phyloP scores from a whole-genome alignment of 2,113 vertebrate genomes.

The Oncorhynchus kisutch region DNA sequence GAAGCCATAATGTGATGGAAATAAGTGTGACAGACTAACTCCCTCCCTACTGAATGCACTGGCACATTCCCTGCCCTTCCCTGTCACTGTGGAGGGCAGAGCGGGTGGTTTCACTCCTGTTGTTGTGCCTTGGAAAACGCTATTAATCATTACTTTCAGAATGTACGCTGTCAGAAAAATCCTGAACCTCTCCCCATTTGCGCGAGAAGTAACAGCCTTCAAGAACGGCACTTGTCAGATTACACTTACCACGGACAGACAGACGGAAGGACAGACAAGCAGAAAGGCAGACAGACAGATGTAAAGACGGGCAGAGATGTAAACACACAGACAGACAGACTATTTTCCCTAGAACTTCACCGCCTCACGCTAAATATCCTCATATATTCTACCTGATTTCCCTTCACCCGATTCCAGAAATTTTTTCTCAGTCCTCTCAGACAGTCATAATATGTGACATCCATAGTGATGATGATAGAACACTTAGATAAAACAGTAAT shows the following conservation, averaged over 20 bases:
- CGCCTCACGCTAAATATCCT: too few relatives aligned
- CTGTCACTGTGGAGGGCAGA: conserved; percentile 67
- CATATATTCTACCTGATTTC: too few relatives aligned
- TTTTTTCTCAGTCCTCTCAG: too few relatives aligned
- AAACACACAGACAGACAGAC: too few relatives aligned
- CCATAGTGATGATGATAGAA: too few relatives aligned
- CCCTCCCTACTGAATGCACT: conserved; percentile 46
- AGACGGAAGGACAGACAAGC: neutral
- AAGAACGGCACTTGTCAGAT: neutral
- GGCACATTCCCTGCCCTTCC: conserved; percentile 63
- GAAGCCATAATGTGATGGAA: conserved; percentile 70
- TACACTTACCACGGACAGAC: neutral
- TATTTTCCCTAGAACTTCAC: too few relatives aligned
- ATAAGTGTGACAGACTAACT: conserved; percentile 69
- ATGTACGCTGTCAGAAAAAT: conserved; percentile 3
- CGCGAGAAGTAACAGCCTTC: neutral
- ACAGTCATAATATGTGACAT: too few relatives aligned
- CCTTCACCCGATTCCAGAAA: too few relatives aligned
- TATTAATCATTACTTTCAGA: conserved; percentile 50
- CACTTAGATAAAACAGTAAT: too few relatives aligned
- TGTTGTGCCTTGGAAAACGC: conserved; percentile 39
- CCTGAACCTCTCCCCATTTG: conserved; percentile 21
- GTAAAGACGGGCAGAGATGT: too few relatives aligned
- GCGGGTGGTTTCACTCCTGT: conserved; percentile 50
- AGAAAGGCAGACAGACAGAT: too few relatives aligned